A percentile compares a stretch with the other conserved stretches of the same genome.
These are phyloP conservation scores for Eustalomyia histrio DNA, from an alignment of 2,888 invertebrate genomes.

Conservation along the genomic window DNA sequence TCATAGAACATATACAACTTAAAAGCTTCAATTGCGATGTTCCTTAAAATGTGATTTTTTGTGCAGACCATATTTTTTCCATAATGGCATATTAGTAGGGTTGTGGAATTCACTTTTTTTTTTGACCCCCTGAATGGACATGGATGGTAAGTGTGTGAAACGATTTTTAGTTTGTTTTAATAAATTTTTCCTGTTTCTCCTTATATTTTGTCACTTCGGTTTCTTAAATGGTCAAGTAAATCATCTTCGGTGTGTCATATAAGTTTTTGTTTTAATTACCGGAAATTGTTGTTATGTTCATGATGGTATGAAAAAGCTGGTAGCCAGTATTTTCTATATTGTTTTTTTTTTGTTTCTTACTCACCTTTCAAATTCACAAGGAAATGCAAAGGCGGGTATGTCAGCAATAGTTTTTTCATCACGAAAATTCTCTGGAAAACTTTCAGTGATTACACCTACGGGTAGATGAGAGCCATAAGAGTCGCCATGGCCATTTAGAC, in stretches of 20 bases:
- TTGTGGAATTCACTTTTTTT: too few species aligned
- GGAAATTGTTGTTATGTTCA: conserved; percentile 59
- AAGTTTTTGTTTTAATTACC: conserved; percentile 50
- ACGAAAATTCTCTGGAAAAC: conserved; percentile 90
- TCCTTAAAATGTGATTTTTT: too few species aligned
- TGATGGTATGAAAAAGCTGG: conserved; percentile 31
- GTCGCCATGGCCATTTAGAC: conserved; percentile 68
- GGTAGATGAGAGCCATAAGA: conserved; percentile 64
- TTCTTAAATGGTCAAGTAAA: not conserved
- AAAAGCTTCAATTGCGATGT: too few species aligned
- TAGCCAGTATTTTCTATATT: conserved; percentile 13
- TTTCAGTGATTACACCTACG: conserved; percentile 85
- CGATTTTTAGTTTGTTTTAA: too few species aligned
- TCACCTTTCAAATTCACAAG: conserved; percentile 89
- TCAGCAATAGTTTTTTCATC: conserved; percentile 92
- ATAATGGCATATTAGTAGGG: too few species aligned
- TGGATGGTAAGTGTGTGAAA: too few species aligned
- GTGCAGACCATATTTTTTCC: too few species aligned
- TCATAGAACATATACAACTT: too few species aligned
- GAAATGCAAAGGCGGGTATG: conserved; percentile 95
- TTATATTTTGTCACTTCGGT: too few species aligned
- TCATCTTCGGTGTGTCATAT: conserved; percentile 21
- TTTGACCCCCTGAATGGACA: too few species aligned
- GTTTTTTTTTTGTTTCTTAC: conserved; percentile 72
- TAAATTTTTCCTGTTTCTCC: not conserved